Conservation (phyloP, 1,140 invertebrate genomes). For the Pseudomyrmex concolor region DNA sequence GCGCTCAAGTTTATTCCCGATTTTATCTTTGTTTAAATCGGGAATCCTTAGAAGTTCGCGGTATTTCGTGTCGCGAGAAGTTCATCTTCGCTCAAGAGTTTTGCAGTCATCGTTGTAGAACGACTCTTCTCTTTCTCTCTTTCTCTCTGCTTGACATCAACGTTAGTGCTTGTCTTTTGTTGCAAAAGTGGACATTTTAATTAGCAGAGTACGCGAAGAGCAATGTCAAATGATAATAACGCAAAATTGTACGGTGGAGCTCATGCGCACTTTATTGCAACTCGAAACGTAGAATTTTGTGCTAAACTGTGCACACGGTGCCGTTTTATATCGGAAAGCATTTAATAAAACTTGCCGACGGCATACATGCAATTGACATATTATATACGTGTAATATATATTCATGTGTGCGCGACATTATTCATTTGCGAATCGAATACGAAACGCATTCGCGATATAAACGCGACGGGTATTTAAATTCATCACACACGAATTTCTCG, state of each 20-base stretch:
- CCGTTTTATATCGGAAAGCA: conserved; percentile 7
- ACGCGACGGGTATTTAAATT: conserved; percentile 39
- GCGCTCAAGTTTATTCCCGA: conserved; percentile 12
- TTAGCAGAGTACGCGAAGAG: conserved; percentile 31
- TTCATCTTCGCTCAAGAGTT: not conserved
- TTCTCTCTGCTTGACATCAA: conserved; percentile 3
- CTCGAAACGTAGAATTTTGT: not conserved
- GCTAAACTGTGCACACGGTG: not conserved
- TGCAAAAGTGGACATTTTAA: conserved; percentile 35
- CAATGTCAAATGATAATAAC: conserved; percentile 26
- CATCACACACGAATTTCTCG: conserved; percentile 9
- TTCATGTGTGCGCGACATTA: not conserved
- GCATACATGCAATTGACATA: not conserved
- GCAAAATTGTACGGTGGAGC: not conserved
- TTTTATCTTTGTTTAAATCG: conserved; percentile 25
- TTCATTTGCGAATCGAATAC: not conserved
- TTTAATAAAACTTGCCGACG: conserved; percentile 23
- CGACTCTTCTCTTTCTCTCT: not conserved
- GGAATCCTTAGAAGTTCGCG: conserved; percentile 2
- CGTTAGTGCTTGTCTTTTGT: not conserved
- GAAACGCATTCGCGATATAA: not conserved
- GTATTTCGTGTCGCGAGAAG: conserved; percentile 21
- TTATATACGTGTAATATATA: not conserved
- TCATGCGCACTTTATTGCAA: conserved; percentile 11
- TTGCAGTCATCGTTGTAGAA: not conserved